Evolutionary conservation across 2,888 invertebrate genomes (phyloP).

Genomic region (Lucinisca nassula): DNA sequence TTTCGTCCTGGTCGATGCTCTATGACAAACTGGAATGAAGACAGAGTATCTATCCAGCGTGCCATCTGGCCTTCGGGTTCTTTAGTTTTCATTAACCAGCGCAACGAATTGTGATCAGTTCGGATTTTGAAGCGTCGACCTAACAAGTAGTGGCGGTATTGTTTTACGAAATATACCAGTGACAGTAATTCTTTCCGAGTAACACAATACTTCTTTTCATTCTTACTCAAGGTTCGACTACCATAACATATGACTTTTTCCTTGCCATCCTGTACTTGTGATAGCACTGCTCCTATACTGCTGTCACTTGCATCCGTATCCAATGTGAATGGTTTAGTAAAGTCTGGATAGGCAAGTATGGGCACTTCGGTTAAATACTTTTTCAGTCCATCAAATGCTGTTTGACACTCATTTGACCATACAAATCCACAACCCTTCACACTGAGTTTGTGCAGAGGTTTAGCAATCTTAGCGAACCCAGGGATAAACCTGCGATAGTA

Average conservation of each 20-base stretch:
- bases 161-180: too few species aligned
- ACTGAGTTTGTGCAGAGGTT: neutral
- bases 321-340: constrained; percentile 28
- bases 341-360: constrained; percentile 24
- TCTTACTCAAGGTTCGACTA: too few species aligned
- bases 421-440: neutral
- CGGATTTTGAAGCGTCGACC: neutral
- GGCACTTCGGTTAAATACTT: neutral
- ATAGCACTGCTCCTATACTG: constrained; percentile 40
- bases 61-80: constrained; percentile 3
- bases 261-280: too few species aligned
- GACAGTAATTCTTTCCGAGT: too few species aligned
- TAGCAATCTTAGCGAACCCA: neutral
- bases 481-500: neutral
- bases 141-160: constrained; percentile 2
- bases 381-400: neutral
- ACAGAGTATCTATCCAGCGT: neutral
- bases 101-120: constrained; percentile 5
- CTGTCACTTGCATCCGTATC: constrained; percentile 46
- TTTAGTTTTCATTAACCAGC: neutral
- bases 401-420: neutral
- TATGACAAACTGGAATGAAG: neutral
- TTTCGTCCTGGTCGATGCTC: too few species aligned
- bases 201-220: too few species aligned
- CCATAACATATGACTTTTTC: too few species aligned